These are phyloP conservation scores for Sebastes oblongus DNA, from an alignment of 2,797 vertebrate species.

Conservation along the genomic window DNA sequence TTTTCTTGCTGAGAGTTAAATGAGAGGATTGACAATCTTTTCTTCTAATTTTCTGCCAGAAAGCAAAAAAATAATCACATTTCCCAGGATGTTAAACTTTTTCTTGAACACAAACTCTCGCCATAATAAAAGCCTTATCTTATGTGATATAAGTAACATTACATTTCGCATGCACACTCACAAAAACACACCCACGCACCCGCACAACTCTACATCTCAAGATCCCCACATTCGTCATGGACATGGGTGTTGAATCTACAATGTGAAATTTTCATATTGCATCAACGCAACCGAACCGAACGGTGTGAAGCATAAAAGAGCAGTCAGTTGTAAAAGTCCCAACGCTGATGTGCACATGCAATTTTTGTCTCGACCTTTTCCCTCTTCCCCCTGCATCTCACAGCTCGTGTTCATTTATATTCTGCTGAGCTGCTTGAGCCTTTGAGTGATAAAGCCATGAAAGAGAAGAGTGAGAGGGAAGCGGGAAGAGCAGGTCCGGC, in stretches of 20 bases:
- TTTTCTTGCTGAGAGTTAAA: background rate
- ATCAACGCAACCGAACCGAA: constrained; percentile 9
- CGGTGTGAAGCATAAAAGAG: constrained; percentile 32
- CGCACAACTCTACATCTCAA: background rate
- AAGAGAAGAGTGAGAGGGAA: constrained; percentile 50
- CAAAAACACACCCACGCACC: background rate
- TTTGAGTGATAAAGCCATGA: constrained; percentile 72
- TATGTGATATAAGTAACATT: background rate
- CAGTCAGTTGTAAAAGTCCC: constrained; percentile 25
- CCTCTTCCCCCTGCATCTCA: constrained; percentile 24
- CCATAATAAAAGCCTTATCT: background rate
- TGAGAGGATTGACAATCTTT: background rate
- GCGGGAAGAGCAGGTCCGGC: constrained; percentile 60
- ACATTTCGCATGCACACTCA: constrained; percentile 1
- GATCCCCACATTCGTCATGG: constrained; percentile 24
- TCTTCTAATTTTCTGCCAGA: background rate
- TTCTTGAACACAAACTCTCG: background rate
- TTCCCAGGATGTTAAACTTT: background rate
- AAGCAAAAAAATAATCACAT: background rate
- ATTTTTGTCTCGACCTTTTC: constrained; percentile 47
- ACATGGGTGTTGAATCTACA: constrained; percentile 37
- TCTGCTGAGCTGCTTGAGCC: constrained; percentile 72
- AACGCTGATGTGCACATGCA: constrained; percentile 37
- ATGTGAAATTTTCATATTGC: constrained; percentile 42
- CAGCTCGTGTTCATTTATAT: constrained; percentile 68